phyloP scores from a whole-genome alignment of 92 coral and sea anemone genomes.

The Epizoanthus ramosus region DNA sequence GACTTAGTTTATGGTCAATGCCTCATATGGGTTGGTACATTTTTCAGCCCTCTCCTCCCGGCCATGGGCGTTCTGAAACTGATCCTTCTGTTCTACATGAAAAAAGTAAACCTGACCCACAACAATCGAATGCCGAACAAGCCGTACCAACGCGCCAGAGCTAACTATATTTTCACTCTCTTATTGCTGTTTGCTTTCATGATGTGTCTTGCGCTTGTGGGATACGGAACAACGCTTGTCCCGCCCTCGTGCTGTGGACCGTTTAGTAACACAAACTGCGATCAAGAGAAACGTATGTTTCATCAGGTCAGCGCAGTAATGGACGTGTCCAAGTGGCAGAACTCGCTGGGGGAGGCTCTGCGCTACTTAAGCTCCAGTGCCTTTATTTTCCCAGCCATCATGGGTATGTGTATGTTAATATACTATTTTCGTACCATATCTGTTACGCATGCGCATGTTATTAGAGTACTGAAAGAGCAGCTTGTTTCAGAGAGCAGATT shows the following conservation, averaged over 20 bases:
- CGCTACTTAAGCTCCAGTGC: slow-evolving; percentile 82
- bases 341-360: slow-evolving; percentile 69
- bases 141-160: slow-evolving; percentile 89
- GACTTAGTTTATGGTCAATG: slow-evolving; percentile 90
- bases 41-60: slow-evolving; percentile 90
- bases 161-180: slow-evolving; percentile 86
- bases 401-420: slow-evolving; percentile 60
- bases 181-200: slow-evolving; percentile 77
- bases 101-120: slow-evolving; percentile 84
- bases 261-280: slow-evolving; percentile 76
- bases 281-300: slow-evolving; percentile 62
- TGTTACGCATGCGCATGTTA: slow-evolving; percentile 80
- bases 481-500: slow-evolving; percentile 78
- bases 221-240: slow-evolving; percentile 88
- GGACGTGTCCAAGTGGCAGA: slow-evolving; percentile 79
- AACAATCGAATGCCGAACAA: slow-evolving; percentile 89
- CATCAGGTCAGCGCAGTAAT: slow-evolving; percentile 48
- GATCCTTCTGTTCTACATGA: slow-evolving; percentile 82
- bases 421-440: slow-evolving; percentile 82
- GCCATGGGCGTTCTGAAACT: slow-evolving; percentile 90
- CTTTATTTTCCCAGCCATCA: slow-evolving; percentile 72
- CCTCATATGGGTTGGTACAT: slow-evolving; percentile 84
- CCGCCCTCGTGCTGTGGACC: slow-evolving; percentile 88
- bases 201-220: slow-evolving; percentile 83
- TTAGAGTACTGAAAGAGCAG: slow-evolving; percentile 77